Percentiles rank a stretch among this genome's conserved stretches.
These are phyloP conservation scores for Pseudotriccus pelzelni DNA, from an alignment of 2,797 vertebrate genomes.

Conservation along the genomic window DNA sequence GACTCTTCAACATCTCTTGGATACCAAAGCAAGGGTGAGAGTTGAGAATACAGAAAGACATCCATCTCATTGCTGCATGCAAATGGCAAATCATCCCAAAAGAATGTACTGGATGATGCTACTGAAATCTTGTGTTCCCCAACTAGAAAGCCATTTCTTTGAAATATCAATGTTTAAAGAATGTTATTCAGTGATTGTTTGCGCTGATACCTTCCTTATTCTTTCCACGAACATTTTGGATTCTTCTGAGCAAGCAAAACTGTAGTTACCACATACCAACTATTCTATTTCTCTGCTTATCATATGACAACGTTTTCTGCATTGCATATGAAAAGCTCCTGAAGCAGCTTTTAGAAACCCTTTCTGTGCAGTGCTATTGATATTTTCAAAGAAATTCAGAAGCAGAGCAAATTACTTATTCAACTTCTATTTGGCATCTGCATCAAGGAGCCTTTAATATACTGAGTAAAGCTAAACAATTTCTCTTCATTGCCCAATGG, in stretches of 20 bases:
- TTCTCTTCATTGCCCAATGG: neutral
- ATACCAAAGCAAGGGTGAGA: neutral
- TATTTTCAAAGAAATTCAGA: slow-evolving; percentile 24
- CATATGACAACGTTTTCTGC: neutral
- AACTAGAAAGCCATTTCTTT: neutral
- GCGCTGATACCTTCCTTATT: neutral
- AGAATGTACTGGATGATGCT: neutral
- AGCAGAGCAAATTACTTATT: neutral
- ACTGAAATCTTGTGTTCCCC: neutral
- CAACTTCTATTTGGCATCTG: neutral
- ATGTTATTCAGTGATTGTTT: neutral
- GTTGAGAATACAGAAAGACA: neutral
- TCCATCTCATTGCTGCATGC: neutral
- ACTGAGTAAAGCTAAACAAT: neutral
- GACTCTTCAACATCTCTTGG: neutral
- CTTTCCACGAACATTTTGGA: neutral
- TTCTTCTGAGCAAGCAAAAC: neutral
- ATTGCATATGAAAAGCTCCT: neutral
- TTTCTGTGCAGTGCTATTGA: neutral
- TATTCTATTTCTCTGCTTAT: neutral
- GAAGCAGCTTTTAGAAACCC: neutral
- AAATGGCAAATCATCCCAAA: neutral
- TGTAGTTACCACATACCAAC: neutral
- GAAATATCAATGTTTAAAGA: neutral
- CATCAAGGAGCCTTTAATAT: neutral